These are phyloP conservation scores for Macropus fuliginosus DNA, from an alignment of 2,797 vertebrate genomes.

Conservation along the genomic window DNA sequence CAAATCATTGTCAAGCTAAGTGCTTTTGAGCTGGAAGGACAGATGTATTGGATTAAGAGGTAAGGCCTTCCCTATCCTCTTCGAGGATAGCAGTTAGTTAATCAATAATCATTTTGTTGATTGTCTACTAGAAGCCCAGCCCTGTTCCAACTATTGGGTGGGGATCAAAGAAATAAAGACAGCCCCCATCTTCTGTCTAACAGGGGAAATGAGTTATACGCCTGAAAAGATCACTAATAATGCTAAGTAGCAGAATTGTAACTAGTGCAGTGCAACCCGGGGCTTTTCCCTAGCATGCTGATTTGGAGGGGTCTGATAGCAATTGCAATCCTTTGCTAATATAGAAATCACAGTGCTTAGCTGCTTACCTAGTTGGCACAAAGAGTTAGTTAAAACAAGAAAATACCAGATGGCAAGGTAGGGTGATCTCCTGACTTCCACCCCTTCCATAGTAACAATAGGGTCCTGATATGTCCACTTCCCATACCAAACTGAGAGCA, in stretches of 20 bases:
- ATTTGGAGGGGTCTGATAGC: neutral
- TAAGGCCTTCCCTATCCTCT: neutral
- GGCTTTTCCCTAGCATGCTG: neutral
- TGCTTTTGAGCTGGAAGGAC: neutral
- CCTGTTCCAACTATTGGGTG: neutral
- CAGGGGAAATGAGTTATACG: neutral
- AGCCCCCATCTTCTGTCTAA: neutral
- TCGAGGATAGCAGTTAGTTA: neutral
- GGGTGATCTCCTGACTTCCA: neutral
- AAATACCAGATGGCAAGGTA: neutral
- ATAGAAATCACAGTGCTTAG: neutral
- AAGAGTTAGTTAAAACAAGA: neutral
- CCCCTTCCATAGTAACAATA: neutral
- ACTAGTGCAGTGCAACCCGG: neutral
- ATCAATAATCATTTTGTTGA: neutral
- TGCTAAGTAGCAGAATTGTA: neutral
- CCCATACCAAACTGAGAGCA: neutral
- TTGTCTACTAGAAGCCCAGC: neutral
- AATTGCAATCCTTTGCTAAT: neutral
- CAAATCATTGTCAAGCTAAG: neutral
- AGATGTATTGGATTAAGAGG: neutral
- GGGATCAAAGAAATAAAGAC: neutral
- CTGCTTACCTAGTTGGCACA: neutral
- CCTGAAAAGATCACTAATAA: neutral
- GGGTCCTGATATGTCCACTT: neutral